Percentiles rank a stretch among this genome's conserved stretches.
Evolutionary conservation across 2,113 vertebrate genomes (phyloP).

Genomic region (Rhynchomys soricoides): DNA sequence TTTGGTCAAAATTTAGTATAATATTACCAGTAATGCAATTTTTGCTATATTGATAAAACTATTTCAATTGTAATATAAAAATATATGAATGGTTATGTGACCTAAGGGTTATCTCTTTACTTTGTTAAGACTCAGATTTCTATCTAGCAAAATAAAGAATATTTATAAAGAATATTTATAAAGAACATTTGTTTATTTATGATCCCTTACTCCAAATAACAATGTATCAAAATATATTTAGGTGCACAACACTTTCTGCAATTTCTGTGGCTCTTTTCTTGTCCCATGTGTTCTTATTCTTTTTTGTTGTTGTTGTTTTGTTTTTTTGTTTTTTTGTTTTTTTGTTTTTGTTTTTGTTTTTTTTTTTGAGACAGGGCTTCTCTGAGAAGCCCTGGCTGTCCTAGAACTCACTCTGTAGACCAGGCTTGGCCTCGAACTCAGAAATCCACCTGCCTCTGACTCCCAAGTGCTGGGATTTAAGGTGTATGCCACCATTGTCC

Average conservation of each 20-base stretch:
- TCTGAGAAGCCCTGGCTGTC: no score
- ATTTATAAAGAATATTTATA: neutral
- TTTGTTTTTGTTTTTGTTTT: no score
- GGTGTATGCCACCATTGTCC: no score
- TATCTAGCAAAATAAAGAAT: neutral
- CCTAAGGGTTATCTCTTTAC: neutral
- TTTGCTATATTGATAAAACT: neutral
- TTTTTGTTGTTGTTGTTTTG: no score
- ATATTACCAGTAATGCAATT: neutral
- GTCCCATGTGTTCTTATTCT: neutral
- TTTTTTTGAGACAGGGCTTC: no score
- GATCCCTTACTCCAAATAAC: neutral
- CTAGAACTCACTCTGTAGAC: no score
- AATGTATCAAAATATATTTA: neutral
- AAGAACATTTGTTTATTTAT: neutral
- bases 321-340: no score
- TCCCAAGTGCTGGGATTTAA: no score
- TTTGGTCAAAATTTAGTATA: neutral
- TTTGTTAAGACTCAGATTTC: conserved; percentile 17
- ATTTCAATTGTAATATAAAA: neutral
- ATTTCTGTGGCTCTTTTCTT: neutral
- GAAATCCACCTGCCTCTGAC: no score
- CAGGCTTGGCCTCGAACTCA: no score
- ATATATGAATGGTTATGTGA: neutral
- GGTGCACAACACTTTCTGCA: neutral